phyloP scores from a whole-genome alignment of 64 coral and sea anemone species.

The Catalaphyllia jardinei region DNA sequence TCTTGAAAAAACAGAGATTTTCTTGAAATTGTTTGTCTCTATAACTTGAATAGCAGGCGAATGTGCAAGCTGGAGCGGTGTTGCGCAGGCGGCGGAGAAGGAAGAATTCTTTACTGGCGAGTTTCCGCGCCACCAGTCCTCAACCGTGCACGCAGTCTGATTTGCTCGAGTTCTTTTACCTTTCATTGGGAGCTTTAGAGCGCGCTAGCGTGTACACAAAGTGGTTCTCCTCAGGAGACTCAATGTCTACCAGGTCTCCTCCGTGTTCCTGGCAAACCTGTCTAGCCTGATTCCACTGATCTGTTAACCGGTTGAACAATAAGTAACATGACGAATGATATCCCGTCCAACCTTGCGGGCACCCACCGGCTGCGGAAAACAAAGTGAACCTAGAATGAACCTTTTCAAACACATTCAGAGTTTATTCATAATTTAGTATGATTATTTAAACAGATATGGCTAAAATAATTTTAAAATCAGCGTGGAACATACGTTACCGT shows the following conservation, averaged over 20 bases:
- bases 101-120: background rate
- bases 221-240: slow-evolving; percentile 27
- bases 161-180: background rate
- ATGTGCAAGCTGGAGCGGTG: too few relatives aligned
- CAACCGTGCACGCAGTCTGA: too few relatives aligned
- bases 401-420: background rate
- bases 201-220: slow-evolving; percentile 29
- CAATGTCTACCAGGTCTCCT: slow-evolving; percentile 37
- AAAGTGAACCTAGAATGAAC: background rate
- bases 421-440: too few relatives aligned
- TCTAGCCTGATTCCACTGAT: slow-evolving; percentile 44
- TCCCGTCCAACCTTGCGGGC: slow-evolving; percentile 50
- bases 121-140: too few relatives aligned
- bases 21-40: too few relatives aligned
- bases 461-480: too few relatives aligned
- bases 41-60: too few relatives aligned
- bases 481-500: too few relatives aligned
- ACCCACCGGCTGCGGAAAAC: background rate
- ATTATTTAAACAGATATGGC: too few relatives aligned
- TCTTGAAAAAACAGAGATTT: too few relatives aligned
- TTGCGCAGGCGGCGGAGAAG: background rate
- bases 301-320: slow-evolving; percentile 35
- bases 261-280: slow-evolving; percentile 43
- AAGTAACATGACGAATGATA: slow-evolving; percentile 32
- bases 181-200: slow-evolving; percentile 1